A percentile compares a stretch with the other conserved stretches of the same genome.
phyloP scores from a whole-genome alignment of 1,140 invertebrate genomes.

The Trichomalopsis sarcophagae region DNA sequence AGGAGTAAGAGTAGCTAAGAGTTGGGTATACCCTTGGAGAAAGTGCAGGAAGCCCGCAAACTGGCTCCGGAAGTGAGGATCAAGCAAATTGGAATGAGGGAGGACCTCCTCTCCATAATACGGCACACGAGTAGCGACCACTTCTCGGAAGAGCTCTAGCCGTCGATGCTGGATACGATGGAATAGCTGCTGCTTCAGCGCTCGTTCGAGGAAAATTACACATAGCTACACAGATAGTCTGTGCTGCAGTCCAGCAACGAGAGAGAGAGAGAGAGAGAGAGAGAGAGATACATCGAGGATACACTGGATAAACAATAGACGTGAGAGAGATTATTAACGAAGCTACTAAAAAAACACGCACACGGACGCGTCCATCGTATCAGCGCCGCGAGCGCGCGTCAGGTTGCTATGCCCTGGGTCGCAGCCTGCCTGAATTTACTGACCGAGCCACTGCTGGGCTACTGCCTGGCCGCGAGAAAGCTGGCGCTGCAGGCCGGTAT shows the following conservation, averaged over 20 bases:
- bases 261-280: too few relatives aligned
- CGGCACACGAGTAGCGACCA: slow-evolving; percentile 74
- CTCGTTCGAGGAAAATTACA: slow-evolving; percentile 51
- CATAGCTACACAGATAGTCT: too few relatives aligned
- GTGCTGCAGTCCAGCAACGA: too few relatives aligned
- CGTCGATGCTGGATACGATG: slow-evolving; percentile 11
- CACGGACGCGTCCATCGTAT: background rate
- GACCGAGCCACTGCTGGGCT: slow-evolving; percentile 65
- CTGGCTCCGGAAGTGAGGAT: slow-evolving; percentile 75
- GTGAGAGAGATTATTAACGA: too few relatives aligned
- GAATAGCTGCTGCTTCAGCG: slow-evolving; percentile 37
- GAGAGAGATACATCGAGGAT: too few relatives aligned
- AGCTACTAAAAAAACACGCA: background rate
- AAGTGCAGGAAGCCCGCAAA: slow-evolving; percentile 63
- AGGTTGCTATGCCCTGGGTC: slow-evolving; percentile 69
- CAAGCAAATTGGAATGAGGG: slow-evolving; percentile 75
- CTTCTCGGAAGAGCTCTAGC: slow-evolving; percentile 74
- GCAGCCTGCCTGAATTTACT: slow-evolving; percentile 68
- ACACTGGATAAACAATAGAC: too few relatives aligned
- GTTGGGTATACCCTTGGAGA: background rate
- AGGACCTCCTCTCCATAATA: slow-evolving; percentile 73
- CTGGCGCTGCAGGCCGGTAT: slow-evolving; percentile 66
- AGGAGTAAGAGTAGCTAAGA: background rate
- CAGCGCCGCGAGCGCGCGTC: background rate
- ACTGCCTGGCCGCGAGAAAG: slow-evolving; percentile 66